Percentiles rank a stretch among this genome's conserved stretches.
Conservation (phyloP, 1,140 invertebrate genomes). For the Leucophenga varia region DNA sequence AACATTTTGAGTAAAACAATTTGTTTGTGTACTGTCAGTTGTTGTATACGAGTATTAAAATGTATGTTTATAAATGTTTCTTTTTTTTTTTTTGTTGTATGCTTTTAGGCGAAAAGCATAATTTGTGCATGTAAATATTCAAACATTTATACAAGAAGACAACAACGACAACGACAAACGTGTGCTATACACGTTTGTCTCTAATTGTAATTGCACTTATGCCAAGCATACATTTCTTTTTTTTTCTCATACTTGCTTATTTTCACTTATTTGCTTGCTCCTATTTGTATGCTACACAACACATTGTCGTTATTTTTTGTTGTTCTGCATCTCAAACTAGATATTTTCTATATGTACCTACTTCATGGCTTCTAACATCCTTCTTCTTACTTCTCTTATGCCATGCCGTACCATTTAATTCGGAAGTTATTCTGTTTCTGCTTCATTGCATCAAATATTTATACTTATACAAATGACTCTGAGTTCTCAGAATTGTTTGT, state of each 20-base stretch:
- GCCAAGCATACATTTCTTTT: too few relatives aligned
- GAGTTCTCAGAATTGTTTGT: neutral
- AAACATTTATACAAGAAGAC: constrained; percentile 5
- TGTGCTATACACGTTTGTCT: constrained; percentile 51
- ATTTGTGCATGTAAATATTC: too few relatives aligned
- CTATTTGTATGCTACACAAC: constrained; percentile 7
- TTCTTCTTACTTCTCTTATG: constrained; percentile 37
- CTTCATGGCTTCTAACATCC: neutral
- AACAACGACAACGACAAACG: constrained; percentile 20
- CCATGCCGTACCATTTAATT: constrained; percentile 1
- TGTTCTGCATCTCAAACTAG: too few relatives aligned
- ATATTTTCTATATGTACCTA: neutral
- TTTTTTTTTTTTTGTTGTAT: too few relatives aligned
- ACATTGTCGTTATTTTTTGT: too few relatives aligned
- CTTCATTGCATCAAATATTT: constrained; percentile 2
- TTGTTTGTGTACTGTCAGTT: too few relatives aligned
- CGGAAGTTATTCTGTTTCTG: too few relatives aligned
- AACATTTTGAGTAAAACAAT: too few relatives aligned
- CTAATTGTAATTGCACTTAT: constrained; percentile 53
- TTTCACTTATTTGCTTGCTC: constrained; percentile 30
- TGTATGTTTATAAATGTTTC: too few relatives aligned
- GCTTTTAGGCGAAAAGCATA: too few relatives aligned
- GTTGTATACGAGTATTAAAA: too few relatives aligned
- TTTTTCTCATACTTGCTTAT: too few relatives aligned
- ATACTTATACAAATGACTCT: constrained; percentile 8